phyloP scores from a whole-genome alignment of 2,888 invertebrate species.

The Xanthorhoe spadicearia region DNA sequence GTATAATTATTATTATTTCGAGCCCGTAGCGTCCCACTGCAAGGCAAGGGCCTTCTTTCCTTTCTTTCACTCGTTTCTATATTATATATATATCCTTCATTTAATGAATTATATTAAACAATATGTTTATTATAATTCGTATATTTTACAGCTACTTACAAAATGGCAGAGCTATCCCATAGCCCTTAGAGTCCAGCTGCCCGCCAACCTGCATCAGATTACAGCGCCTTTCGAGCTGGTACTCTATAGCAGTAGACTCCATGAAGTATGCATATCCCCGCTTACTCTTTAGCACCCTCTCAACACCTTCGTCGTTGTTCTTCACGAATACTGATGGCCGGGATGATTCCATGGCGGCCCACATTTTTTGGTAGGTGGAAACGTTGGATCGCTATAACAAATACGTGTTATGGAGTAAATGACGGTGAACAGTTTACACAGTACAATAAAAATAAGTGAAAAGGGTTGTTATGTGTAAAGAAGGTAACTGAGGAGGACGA shows the following conservation, averaged over 20 bases:
- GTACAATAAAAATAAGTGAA: no score
- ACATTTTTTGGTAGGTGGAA: conserved; percentile 95
- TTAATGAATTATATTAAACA: no score
- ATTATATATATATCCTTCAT: no score
- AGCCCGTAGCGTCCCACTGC: no score
- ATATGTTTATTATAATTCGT: background rate
- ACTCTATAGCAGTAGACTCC: conserved; percentile 98
- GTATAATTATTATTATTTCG: no score
- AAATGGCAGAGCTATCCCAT: conserved; percentile 95
- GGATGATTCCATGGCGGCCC: conserved; percentile 94
- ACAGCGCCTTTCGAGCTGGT: conserved; percentile 93
- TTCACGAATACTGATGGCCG: conserved; percentile 92
- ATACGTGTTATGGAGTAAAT: no score
- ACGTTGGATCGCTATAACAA: conserved; percentile 91
- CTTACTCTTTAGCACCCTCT: conserved; percentile 91
- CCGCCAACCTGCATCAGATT: conserved; percentile 93
- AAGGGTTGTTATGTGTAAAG: no score
- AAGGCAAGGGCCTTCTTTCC: no score
- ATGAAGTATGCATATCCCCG: conserved; percentile 96
- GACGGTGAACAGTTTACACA: no score
- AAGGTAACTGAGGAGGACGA: no score
- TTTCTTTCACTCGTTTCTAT: no score
- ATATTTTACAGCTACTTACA: conserved; percentile 83
- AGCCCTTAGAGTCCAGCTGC: conserved; percentile 93
- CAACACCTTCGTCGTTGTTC: conserved; percentile 94